phyloP scores from a whole-genome alignment of 2,113 vertebrate genomes.

The Cariama cristata region DNA sequence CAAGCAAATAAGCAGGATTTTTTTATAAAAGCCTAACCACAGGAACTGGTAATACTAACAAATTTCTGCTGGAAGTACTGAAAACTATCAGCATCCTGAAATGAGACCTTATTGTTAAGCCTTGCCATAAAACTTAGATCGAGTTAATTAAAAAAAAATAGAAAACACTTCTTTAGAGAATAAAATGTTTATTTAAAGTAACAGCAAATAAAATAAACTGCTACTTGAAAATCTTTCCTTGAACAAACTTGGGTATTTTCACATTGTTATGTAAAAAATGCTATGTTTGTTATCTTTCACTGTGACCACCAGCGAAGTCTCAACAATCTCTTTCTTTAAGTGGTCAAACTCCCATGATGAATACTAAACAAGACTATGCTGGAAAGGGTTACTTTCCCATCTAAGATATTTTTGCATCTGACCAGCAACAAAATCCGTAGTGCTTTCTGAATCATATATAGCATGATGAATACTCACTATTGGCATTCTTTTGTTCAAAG shows the following conservation, averaged over 20 bases:
- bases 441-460: not conserved
- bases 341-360: not conserved
- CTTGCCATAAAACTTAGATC: not conserved
- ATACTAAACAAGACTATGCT: conserved; percentile 3
- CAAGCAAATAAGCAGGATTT: not conserved
- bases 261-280: not conserved
- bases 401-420: conserved; percentile 23
- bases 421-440: not conserved
- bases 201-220: conserved; percentile 7
- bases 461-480: not conserved
- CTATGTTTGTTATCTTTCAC: not conserved
- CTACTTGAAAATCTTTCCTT: not conserved
- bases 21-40: conserved; percentile 5
- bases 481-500: not conserved
- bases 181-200: not conserved
- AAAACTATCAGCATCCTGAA: not conserved
- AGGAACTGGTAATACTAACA: not conserved
- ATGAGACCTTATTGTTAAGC: not conserved
- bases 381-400: not conserved
- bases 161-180: not conserved
- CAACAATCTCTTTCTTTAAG: conserved; percentile 4
- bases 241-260: not conserved
- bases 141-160: not conserved
- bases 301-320: not conserved
- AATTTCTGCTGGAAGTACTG: not conserved